Conservation (phyloP, 2,113 vertebrate species). For the Tupaia tana region DNA sequence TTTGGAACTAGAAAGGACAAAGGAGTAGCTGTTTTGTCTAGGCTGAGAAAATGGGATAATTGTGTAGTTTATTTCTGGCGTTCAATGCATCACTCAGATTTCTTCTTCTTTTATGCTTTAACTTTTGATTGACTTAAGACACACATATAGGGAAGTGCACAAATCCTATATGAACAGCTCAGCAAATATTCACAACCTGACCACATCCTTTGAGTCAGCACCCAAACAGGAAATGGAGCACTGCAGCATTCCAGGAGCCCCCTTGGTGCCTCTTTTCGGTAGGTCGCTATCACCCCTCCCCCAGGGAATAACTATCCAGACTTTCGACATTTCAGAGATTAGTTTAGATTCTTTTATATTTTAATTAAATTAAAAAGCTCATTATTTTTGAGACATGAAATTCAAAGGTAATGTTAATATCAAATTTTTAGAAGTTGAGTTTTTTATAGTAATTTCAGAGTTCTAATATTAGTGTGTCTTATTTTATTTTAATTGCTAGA, state of each 20-base stretch:
- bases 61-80: background rate
- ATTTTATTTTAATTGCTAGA: too few relatives aligned
- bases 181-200: background rate
- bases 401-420: conserved; percentile 40
- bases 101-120: conserved; percentile 30
- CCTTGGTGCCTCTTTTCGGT: background rate
- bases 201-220: background rate
- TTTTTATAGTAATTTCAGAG: background rate
- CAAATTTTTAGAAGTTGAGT: background rate
- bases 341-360: conserved; percentile 12
- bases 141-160: background rate
- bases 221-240: background rate
- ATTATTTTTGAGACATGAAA: conserved; percentile 4
- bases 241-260: background rate
- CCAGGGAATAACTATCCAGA: background rate
- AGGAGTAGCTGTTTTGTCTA: background rate
- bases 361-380: conserved; percentile 36
- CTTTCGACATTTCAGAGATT: conserved; percentile 1
- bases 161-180: background rate
- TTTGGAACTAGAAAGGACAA: conserved; percentile 53
- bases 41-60: background rate
- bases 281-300: background rate
- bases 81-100: background rate
- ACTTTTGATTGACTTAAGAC: conserved; percentile 18
- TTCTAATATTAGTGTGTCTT: conserved; percentile 20